Evolutionary conservation across 2,797 vertebrate species (phyloP), one percentile per base, ranked within the genome.

Genomic region (Oophaga sylvatica): DNA sequence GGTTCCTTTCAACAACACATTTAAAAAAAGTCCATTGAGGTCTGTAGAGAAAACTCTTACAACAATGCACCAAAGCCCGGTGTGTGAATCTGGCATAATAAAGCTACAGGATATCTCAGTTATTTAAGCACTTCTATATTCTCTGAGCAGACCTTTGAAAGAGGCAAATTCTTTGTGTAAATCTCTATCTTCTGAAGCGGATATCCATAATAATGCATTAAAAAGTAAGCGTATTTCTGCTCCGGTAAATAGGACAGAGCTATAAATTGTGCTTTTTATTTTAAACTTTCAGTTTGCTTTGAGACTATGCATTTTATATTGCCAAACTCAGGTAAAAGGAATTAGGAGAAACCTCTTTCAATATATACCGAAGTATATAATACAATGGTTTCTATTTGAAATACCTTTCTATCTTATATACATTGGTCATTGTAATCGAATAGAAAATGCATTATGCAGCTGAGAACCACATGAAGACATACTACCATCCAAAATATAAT

Each of bases 211-310:
- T 53, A 77, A 77, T 77, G n/a, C 75, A n/a, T 87, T 81, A 75
- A 22, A 87, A 81, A 31, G 80, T 60, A 73, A 80, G 59, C 19
- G 8, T 13, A 87, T 31, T 41, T 83, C 60, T 67, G 70, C 65
- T 35, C 56, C 60, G n/a, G 68, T 53, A 62, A 80, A 83, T 83
- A 63, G 35, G 22, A 76, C 22, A 29, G 12, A 5, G 60, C n/a
- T 45, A 77, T 87, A 68, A 59, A 83, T 35, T 83, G 13, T 48
- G 62, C 65, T 75, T 67, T 82, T 56, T 48, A 22, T 76, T 53
- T 87, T 63, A 29, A 67, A 60, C 56, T 81, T 73, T 48, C 41
- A n/a, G 62, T 35, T 81, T 81, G 80, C 77, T 82, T 83, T 82
- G 59, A 87, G 65, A 31, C 67, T 41, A 75, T 56, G 15, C n/a